phyloP scores from a whole-genome alignment of 2,797 vertebrate genomes.

The Lagodon rhomboides region DNA sequence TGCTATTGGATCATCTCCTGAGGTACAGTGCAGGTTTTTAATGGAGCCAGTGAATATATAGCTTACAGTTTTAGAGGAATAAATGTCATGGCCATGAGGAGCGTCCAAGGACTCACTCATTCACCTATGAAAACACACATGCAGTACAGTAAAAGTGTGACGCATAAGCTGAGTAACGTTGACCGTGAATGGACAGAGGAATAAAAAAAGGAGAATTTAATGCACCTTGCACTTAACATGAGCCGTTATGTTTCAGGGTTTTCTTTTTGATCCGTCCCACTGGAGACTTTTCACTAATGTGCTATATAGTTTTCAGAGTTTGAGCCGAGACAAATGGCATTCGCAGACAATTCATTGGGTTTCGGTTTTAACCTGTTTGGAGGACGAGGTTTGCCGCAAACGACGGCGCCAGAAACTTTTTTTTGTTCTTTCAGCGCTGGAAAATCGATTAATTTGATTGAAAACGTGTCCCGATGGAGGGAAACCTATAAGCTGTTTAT shows the following conservation, averaged over 20 bases:
- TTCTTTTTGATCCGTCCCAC: conserved; percentile 58
- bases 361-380: conserved; percentile 57
- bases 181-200: conserved; percentile 25
- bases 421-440: conserved; percentile 26
- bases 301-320: conserved; percentile 35
- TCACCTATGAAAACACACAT: conserved; percentile 24
- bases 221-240: conserved; percentile 60
- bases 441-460: conserved; percentile 52
- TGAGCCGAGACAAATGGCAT: conserved; percentile 60
- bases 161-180: conserved; percentile 29
- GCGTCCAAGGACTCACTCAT: conserved; percentile 32
- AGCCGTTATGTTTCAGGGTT: conserved; percentile 60
- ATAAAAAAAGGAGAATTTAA: conserved; percentile 35
- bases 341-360: conserved; percentile 58
- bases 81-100: conserved; percentile 54
- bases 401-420: conserved; percentile 40
- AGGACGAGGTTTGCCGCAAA: conserved; percentile 43
- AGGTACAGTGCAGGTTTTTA: conserved; percentile 67
- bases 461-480: conserved; percentile 15
- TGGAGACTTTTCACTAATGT: conserved; percentile 61
- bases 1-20: conserved; percentile 62
- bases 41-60: conserved; percentile 61
- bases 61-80: conserved; percentile 50
- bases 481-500: background rate
- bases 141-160: conserved; percentile 21